Percentiles rank a stretch among this genome's conserved stretches.
phyloP scores from a whole-genome alignment of 2,888 invertebrate species.

The Nesidiocoris tenuis region DNA sequence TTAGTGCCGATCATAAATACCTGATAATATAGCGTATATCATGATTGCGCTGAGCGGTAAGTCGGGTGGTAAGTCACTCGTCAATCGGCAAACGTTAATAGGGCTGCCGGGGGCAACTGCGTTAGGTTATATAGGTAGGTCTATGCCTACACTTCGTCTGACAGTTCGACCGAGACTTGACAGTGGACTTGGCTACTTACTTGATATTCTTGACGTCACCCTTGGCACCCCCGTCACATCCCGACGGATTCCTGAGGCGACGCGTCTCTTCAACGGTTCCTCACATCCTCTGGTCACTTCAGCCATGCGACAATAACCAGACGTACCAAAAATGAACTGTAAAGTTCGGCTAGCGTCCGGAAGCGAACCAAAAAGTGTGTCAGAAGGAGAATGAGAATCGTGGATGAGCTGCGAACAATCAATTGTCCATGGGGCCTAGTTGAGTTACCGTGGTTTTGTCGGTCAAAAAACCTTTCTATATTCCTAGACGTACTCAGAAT shows the following conservation, averaged over 20 bases:
- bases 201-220: background rate
- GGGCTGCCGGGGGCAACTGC: background rate
- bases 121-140: background rate
- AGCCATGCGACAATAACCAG: too few species aligned
- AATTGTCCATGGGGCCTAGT: too few species aligned
- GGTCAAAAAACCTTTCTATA: too few species aligned
- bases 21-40: conserved; percentile 3
- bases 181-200: background rate
- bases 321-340: too few species aligned
- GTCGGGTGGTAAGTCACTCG: background rate
- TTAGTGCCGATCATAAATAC: background rate
- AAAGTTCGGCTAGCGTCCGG: too few species aligned
- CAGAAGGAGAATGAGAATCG: too few species aligned
- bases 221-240: background rate
- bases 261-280: background rate
- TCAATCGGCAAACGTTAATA: background rate
- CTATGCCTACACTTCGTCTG: background rate
- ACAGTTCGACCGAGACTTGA: background rate
- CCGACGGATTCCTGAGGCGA: background rate
- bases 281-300: background rate
- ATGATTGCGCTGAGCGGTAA: conserved; percentile 13
- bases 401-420: too few species aligned
- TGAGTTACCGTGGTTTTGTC: too few species aligned
- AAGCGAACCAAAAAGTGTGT: too few species aligned
- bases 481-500: too few species aligned